Percentiles rank a stretch among this genome's conserved stretches.
These are phyloP conservation scores for Cynocephalus volans DNA, from an alignment of 2,113 vertebrate genomes.

Conservation along the genomic window DNA sequence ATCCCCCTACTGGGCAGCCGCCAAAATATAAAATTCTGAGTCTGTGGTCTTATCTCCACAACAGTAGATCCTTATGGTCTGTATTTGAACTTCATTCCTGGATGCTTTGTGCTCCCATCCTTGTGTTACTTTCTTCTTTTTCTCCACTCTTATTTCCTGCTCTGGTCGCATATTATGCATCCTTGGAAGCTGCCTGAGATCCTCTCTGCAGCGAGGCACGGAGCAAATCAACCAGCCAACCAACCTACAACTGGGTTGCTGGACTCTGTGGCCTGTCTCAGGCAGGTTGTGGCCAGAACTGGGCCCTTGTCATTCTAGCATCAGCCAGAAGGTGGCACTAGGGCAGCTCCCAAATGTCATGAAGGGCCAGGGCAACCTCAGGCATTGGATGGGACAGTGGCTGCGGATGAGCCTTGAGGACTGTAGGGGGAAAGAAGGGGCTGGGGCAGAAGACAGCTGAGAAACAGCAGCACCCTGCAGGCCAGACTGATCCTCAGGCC, in stretches of 20 bases:
- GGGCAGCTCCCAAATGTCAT: background rate
- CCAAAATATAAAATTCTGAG: background rate
- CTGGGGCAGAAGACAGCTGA: background rate
- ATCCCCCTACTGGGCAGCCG: too few relatives aligned
- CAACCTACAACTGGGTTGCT: accelerated
- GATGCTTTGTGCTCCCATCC: background rate
- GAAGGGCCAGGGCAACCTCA: background rate
- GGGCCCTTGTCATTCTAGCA: background rate
- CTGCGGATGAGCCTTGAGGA: background rate
- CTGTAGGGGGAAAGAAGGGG: accelerated
- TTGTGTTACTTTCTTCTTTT: background rate
- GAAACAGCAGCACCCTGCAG: background rate
- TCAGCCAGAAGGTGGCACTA: slow-evolving; percentile 63
- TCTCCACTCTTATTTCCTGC: background rate
- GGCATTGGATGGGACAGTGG: background rate
- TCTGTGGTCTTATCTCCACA: background rate
- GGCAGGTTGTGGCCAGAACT: background rate
- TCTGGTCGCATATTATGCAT: background rate
- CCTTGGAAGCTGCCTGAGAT: background rate
- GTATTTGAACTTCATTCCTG: background rate
- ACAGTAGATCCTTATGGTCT: background rate
- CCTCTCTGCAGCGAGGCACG: background rate
- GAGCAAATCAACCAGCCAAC: background rate
- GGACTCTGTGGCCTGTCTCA: accelerated
- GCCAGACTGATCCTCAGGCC: background rate